Evolutionary conservation across 23 tunicate species (phyloP), one percentile per base, ranked within the genome.

Genomic region (Pegea sp.): DNA sequence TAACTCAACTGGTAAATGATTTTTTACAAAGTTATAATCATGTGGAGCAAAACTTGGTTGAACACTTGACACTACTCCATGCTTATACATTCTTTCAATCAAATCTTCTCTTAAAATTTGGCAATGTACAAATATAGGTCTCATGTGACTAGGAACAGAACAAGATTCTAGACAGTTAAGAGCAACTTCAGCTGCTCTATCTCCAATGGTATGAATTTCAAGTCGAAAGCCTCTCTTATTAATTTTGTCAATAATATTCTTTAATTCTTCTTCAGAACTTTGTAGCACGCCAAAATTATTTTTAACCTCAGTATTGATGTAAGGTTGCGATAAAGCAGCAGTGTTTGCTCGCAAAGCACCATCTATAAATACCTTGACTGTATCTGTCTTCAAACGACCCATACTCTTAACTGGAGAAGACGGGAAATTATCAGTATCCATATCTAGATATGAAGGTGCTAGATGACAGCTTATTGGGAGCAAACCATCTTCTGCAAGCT

Each of bases 161-260:
- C 60, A 54, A 18, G 42, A 53, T 57, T 76, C 79, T 42, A 89
- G 55, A 1, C 52, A 61, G 28, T 65, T 56, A 7, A 89, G 33
- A 18, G 90, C 78, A 25, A 62, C 25, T 31, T 89, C 90, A 22
- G 77, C 81, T 5, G 98, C 98, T 50, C 65, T 56, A 29, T 89
- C 98, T 2, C 98, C 98, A 30, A 89, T 89, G 24, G 68, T 84
- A 62, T 89, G 98, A 60, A 77, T 89, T 56, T 89, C 98, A 31
- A 70, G 60, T 43, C 88, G 52, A 53, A 44, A 89, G 24, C 98
- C 98, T 1, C 38, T 50, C 13, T 52, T 49, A 34, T 61, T 64
- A 5, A 77, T 57, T 24, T 57, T 54, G 7, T 56, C 26, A 1
- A 84, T 28, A 31, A 68, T 25, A 19, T 59, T 23, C 26, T 62